Evolutionary conservation across 2,113 vertebrate genomes (phyloP), one percentile per base, ranked within the genome.

Genomic region (Helogale parvula): DNA sequence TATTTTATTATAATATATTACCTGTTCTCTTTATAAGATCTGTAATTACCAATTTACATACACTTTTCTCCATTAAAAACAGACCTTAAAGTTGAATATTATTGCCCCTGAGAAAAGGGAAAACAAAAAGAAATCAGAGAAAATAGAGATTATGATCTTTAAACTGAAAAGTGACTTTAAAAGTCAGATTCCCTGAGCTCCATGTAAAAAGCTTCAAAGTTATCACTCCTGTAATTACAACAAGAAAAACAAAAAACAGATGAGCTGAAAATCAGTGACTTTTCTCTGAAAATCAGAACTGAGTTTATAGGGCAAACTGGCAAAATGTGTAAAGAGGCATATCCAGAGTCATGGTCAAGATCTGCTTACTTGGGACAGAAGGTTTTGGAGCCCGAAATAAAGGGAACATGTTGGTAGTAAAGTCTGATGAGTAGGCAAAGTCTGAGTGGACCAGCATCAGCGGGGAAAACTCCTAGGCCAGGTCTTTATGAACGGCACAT

Each of bases 131-230:
- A 3, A 25, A 65, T 80, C 52, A 3, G 25, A 23, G 80, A 71
- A 86, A 71, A 35, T 10, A n/a, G 71, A 57, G 14, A 54, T 66
- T 81, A 50, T 35, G 63, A 29, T 66, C 2, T 19, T 76, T 38
- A 91, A 94, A 25, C 3, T 74, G 31, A 69, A 83, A 91, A 38
- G 79, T 60, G n/a, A 2, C 35, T 92, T 71, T 76, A 88, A 69
- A 94, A 69, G 33, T 81, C 25, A 84, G 76, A 92, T 41, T 94
- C 27, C 54, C 2, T 3, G 7, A 74, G 17, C 27, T 74, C 4
- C 11, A 29, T 9, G 31, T n/a, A 38, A 69, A 88, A 38, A 35
- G 41, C 29, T 91, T 90, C 54, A 76, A 81, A 77, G 29, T 47
- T 21, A 69, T 63, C 47, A 60, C 16, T 50, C 14, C 33, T 69